phyloP scores from a whole-genome alignment of 2,113 vertebrate genomes.

The Epinephelus moara region DNA sequence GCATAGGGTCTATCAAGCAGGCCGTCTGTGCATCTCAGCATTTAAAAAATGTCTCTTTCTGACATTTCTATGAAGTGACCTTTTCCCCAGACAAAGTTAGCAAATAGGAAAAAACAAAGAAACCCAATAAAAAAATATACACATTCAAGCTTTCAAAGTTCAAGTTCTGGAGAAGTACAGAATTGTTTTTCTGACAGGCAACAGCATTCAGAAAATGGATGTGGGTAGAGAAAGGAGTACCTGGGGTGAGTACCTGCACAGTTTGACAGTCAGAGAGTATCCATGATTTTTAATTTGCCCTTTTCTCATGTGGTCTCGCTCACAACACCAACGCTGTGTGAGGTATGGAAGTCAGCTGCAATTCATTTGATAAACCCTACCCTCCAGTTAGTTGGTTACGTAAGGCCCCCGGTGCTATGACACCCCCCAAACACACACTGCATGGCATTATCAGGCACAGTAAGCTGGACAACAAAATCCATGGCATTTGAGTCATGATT shows the following conservation, averaged over 20 bases:
- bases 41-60: constrained; percentile 33
- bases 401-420: constrained; percentile 93
- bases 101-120: constrained; percentile 78
- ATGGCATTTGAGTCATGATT: constrained; percentile 74
- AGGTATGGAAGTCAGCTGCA: constrained; percentile 99
- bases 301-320: constrained; percentile 98
- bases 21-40: constrained; percentile 46
- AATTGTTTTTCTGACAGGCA: constrained; percentile 91
- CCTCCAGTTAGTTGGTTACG: constrained; percentile 88
- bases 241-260: constrained; percentile 99
- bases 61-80: constrained; percentile 19
- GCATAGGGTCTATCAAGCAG: constrained; percentile 70
- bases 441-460: constrained; percentile 98
- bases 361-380: constrained; percentile 99
- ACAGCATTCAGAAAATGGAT: constrained; percentile 99
- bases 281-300: constrained; percentile 99
- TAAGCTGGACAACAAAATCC: constrained; percentile 78
- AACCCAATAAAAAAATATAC: constrained; percentile 82
- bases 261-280: constrained; percentile 97
- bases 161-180: constrained; percentile 76
- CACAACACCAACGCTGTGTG: constrained; percentile 99
- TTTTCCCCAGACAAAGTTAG: constrained; percentile 44
- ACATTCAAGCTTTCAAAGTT: constrained; percentile 90
- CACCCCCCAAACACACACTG: constrained; percentile 94
- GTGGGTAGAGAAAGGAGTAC: constrained; percentile 99